Conservation (phyloP, 2,888 invertebrate genomes). For the Cryptocephalus primarius region DNA sequence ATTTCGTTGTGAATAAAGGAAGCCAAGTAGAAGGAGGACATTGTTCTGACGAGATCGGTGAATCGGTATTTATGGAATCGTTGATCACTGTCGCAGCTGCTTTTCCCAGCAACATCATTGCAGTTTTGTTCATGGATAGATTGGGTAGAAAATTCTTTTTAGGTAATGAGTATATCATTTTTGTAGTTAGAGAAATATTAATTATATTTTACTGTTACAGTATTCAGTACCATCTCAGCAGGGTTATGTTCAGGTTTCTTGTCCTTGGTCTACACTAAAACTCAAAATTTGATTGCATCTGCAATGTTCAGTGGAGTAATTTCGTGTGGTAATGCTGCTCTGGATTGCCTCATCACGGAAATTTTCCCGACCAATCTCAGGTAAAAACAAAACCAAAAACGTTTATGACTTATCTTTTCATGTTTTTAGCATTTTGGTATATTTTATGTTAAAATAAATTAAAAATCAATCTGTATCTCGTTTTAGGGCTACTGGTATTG, state of each 20-base stretch:
- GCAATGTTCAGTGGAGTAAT: slow-evolving; percentile 81
- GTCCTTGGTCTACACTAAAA: slow-evolving; percentile 75
- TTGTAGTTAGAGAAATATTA: background rate
- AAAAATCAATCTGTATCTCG: too few relatives aligned
- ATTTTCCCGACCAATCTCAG: slow-evolving; percentile 86
- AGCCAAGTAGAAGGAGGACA: slow-evolving; percentile 46
- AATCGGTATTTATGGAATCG: slow-evolving; percentile 75
- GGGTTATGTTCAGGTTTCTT: slow-evolving; percentile 74
- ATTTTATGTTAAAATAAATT: too few relatives aligned
- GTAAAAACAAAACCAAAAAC: slow-evolving; percentile 34
- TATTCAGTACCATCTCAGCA: slow-evolving; percentile 77
- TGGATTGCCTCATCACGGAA: slow-evolving; percentile 88
- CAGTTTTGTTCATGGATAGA: slow-evolving; percentile 71
- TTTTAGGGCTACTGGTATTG: slow-evolving; percentile 78
- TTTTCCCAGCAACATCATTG: slow-evolving; percentile 74
- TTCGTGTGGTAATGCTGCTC: slow-evolving; percentile 79
- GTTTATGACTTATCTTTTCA: background rate
- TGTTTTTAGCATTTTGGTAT: too few relatives aligned
- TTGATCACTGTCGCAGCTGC: slow-evolving; percentile 79
- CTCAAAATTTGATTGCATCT: slow-evolving; percentile 72
- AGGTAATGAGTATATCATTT: slow-evolving; percentile 38
- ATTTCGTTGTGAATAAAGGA: slow-evolving; percentile 55
- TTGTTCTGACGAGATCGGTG: slow-evolving; percentile 64
- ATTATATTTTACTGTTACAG: slow-evolving; percentile 36
- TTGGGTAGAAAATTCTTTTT: slow-evolving; percentile 77